Conservation (phyloP, 2,888 invertebrate species). For the Tryphoninae sp. region DNA sequence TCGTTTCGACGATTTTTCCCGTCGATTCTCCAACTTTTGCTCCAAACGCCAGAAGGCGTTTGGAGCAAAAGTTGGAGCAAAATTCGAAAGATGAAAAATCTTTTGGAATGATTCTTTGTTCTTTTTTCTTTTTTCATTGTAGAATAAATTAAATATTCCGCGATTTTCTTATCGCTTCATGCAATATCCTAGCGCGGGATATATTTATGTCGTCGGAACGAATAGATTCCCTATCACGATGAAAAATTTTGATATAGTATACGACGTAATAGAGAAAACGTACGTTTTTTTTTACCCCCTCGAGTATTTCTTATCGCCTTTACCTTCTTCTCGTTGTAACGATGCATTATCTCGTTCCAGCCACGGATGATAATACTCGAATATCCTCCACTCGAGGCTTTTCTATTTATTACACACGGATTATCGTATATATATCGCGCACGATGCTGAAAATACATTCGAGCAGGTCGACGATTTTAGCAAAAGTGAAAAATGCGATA, state of each 20-base stretch:
- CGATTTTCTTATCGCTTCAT: neutral
- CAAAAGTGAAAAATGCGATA: neutral
- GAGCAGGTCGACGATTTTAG: neutral
- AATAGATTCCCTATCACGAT: conserved; percentile 23
- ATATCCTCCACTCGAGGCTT: conserved; percentile 33
- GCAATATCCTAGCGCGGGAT: neutral
- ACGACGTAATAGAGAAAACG: conserved; percentile 25
- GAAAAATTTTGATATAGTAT: conserved; percentile 14
- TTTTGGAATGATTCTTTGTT: too few species aligned
- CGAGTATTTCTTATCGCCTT: conserved; percentile 49
- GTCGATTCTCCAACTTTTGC: too few species aligned
- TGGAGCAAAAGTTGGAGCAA: too few species aligned
- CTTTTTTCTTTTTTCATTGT: too few species aligned
- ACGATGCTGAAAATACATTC: conserved; percentile 40
- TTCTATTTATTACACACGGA: conserved; percentile 48
- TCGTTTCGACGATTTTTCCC: too few species aligned
- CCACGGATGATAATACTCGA: conserved; percentile 33
- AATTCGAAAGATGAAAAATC: too few species aligned
- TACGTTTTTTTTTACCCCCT: conserved; percentile 17
- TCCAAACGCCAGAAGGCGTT: too few species aligned
- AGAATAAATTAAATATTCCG: neutral
- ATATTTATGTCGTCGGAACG: neutral
- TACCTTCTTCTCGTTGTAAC: conserved; percentile 34
- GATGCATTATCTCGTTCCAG: conserved; percentile 49
- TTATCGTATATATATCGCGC: conserved; percentile 46